phyloP scores from a whole-genome alignment of 2,797 vertebrate genomes.

The Tokudaia muenninki region DNA sequence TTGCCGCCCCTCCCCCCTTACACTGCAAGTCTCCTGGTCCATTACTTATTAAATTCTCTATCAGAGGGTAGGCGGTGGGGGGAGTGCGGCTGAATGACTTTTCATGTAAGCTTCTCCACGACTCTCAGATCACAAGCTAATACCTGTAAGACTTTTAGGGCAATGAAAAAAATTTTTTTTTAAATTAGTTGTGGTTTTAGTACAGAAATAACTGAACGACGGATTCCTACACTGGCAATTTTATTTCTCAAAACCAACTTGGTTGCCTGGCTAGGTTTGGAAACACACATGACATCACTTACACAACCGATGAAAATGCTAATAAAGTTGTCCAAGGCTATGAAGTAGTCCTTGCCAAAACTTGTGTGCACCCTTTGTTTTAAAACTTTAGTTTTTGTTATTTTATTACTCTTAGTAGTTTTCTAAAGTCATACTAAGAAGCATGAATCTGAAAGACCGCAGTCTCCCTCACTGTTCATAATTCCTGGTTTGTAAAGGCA shows the following conservation, averaged over 20 bases:
- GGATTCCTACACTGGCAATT: not conserved
- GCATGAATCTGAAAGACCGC: not conserved
- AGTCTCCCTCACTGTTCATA: not conserved
- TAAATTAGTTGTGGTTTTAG: conserved; percentile 25
- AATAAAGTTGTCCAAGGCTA: not conserved
- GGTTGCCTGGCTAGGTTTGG: not conserved
- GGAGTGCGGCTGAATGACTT: not conserved
- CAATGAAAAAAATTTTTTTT: conserved; percentile 5
- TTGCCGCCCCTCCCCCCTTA: not conserved
- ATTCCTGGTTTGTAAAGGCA: not conserved
- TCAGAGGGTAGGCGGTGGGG: not conserved
- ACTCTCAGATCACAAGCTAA: not conserved
- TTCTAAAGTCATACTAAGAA: conserved; percentile 1
- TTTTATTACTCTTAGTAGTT: conserved; percentile 30
- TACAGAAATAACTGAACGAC: conserved; percentile 25
- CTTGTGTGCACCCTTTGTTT: not conserved
- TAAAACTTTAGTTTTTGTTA: conserved; percentile 52
- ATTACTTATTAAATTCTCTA: conserved; percentile 59
- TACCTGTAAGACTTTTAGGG: conserved; percentile 1
- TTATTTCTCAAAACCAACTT: conserved; percentile 48
- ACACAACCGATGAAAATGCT: not conserved
- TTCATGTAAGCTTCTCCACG: not conserved
- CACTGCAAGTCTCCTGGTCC: conserved; percentile 4
- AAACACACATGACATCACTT: conserved; percentile 38
- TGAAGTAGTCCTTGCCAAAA: not conserved